Percentiles rank a stretch among this genome's conserved stretches.
phyloP scores from a whole-genome alignment of 2,888 invertebrate species.

The Sycophila texana region DNA sequence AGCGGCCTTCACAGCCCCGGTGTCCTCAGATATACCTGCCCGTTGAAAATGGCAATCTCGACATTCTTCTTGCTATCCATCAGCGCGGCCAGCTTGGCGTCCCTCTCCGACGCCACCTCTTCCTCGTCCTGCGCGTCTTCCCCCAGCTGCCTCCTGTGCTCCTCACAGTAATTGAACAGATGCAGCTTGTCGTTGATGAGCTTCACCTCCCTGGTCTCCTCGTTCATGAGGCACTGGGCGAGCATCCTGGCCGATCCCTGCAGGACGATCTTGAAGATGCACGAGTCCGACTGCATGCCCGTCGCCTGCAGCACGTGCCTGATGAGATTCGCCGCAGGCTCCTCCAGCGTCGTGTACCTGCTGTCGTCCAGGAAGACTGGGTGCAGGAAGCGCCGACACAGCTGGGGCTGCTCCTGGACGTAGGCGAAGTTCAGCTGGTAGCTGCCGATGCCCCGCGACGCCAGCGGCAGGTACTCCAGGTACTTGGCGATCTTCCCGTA shows the following conservation, averaged over 20 bases:
- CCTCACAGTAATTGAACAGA: not conserved
- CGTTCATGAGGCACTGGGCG: not conserved
- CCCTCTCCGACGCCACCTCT: too few species aligned
- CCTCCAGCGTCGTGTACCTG: not conserved
- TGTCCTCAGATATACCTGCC: not conserved
- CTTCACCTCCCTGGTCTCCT: not conserved
- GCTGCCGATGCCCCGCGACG: not conserved
- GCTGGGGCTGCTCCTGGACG: not conserved
- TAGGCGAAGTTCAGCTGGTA: not conserved
- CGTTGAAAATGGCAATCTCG: not conserved
- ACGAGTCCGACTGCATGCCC: not conserved
- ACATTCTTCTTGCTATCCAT: not conserved
- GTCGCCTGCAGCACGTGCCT: not conserved
- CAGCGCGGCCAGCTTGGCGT: too few species aligned
- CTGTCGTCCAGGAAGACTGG: not conserved
- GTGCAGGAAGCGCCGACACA: not conserved
- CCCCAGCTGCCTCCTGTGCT: not conserved
- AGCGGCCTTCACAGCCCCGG: not conserved
- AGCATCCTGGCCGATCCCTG: not conserved
- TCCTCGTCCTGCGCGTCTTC: not conserved
- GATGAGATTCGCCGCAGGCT: not conserved
- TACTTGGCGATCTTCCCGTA: not conserved
- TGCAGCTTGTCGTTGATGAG: not conserved
- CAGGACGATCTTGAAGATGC: not conserved
- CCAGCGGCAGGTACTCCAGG: not conserved